A percentile compares a stretch with the other conserved stretches of the same genome.
phyloP scores from a whole-genome alignment of 2,888 invertebrate species.

The Cataglyphis albicans region DNA sequence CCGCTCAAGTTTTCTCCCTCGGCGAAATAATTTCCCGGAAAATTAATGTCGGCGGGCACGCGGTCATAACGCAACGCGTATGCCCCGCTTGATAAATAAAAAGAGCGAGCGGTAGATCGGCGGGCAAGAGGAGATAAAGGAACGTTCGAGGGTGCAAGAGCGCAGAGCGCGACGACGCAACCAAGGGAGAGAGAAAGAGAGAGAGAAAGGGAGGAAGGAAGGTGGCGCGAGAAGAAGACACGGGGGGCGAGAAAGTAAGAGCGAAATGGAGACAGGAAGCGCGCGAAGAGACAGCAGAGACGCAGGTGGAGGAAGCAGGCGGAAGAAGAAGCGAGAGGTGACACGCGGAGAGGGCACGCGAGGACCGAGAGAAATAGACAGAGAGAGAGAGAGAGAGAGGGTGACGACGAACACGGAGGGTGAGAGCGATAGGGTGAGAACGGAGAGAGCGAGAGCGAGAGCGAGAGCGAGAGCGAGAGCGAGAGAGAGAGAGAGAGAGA shows the following conservation, averaged over 20 bases:
- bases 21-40: slow-evolving; percentile 81
- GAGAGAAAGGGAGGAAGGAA: slow-evolving; percentile 39
- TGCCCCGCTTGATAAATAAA: slow-evolving; percentile 66
- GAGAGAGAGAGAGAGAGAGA: slow-evolving; percentile 65
- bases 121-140: slow-evolving; percentile 40
- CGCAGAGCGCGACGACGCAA: slow-evolving; percentile 34
- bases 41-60: slow-evolving; percentile 79
- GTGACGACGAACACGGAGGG: slow-evolving; percentile 43
- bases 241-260: slow-evolving; percentile 55
- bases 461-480: slow-evolving; percentile 59
- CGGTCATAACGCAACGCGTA: slow-evolving; percentile 66
- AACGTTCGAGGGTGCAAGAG: slow-evolving; percentile 60
- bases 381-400: slow-evolving; percentile 56
- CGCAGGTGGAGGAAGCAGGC: slow-evolving; percentile 56
- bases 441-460: slow-evolving; percentile 50
- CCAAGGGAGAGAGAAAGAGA: slow-evolving; percentile 12
- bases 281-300: slow-evolving; percentile 57
- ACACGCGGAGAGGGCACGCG: slow-evolving; percentile 29
- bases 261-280: slow-evolving; percentile 59
- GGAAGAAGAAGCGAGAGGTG: slow-evolving; percentile 59
- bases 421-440: slow-evolving; percentile 51
- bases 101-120: slow-evolving; percentile 56
- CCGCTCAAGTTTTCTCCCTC: slow-evolving; percentile 68
- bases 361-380: slow-evolving; percentile 48
- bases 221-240: slow-evolving; percentile 35